These are phyloP conservation scores for Papilio aristodemus DNA, from an alignment of 1,140 invertebrate species.

Conservation along the genomic window DNA sequence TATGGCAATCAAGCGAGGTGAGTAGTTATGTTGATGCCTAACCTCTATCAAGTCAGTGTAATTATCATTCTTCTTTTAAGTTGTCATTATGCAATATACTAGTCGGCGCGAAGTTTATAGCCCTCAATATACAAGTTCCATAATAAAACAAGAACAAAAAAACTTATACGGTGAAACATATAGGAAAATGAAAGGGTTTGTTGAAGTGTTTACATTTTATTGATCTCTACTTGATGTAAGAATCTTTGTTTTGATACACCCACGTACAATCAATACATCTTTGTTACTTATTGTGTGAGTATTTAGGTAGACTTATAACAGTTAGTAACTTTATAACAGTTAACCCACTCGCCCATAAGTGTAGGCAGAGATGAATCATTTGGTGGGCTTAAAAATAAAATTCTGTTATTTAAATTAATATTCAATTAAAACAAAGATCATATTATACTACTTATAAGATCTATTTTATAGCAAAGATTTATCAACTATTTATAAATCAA, in stretches of 20 bases:
- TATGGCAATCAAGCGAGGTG: conserved; percentile 75
- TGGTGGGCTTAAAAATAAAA: too few relatives aligned
- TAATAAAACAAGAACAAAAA: not conserved
- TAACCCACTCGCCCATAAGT: too few relatives aligned
- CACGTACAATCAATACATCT: not conserved
- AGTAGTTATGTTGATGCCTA: conserved; percentile 58
- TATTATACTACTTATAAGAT: too few relatives aligned
- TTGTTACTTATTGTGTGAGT: not conserved
- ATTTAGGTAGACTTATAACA: not conserved
- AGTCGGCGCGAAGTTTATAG: conserved; percentile 19
- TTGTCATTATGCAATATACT: conserved; percentile 65
- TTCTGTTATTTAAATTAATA: too few relatives aligned
- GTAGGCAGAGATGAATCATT: too few relatives aligned
- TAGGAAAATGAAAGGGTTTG: not conserved
- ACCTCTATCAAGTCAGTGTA: conserved; percentile 68
- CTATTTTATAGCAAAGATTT: too few relatives aligned
- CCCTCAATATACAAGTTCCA: conserved; percentile 2
- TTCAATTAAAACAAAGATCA: too few relatives aligned
- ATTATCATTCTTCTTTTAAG: conserved; percentile 61
- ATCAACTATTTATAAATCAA: too few relatives aligned
- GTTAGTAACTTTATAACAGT: too few relatives aligned
- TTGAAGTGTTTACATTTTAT: conserved; percentile 6
- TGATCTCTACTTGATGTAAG: not conserved
- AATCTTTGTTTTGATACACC: not conserved
- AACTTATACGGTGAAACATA: not conserved